Base-by-base conservation (phyloP, 1,140 invertebrate genomes). In the Nomia melanderi region DNA sequence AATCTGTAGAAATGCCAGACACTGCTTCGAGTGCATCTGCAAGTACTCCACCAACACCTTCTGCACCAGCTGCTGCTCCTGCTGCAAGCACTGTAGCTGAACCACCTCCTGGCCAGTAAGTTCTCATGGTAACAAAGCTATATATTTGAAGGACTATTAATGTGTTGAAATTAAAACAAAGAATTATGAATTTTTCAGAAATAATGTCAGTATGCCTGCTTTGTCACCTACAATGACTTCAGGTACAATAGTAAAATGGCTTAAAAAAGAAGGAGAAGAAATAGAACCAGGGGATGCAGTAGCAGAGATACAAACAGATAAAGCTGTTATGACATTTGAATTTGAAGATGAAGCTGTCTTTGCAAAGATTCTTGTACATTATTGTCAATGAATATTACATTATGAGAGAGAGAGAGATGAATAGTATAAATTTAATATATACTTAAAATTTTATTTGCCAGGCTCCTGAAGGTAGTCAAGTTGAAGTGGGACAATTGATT, bases 271-370 rank as follows among this genome's bases (percentile, higher is more conserved):
- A 94, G 99, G 96, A 81, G 95, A 96, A 81, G 94, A 94, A 59
- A 92, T 93, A 95, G 14, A 95, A 92, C 92, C 87, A 92, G 95
- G 96, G 84, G 99, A 99, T 91, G 93, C 99, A 14, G 91, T 99
- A 39, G 99, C 98, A 74, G 99, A 99, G 93, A 99, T 99, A 92
- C 98, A 99, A 94, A 99, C 99, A 20, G 99, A 99, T 87, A 99
- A 99, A 93, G 99, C 99, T 0, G 99, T 98, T 0, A 99, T 99
- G 98, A 98, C 98, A 4, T 99, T 99, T 93, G 99, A 99, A 93
- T 98, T 98, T 20, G 98, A 98, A 0, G 98, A 99, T 88, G 98
- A 99, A 91, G 98, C 97, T 12, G 98, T 97, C 90, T 92, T 99
- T 67, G 99, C 99, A 9, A 99, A 98, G 93, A 99, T 99, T 79